A percentile compares a stretch with the other conserved stretches of the same genome.
Conservation (phyloP, 1,140 invertebrate genomes). For the Papilio aristodemus region DNA sequence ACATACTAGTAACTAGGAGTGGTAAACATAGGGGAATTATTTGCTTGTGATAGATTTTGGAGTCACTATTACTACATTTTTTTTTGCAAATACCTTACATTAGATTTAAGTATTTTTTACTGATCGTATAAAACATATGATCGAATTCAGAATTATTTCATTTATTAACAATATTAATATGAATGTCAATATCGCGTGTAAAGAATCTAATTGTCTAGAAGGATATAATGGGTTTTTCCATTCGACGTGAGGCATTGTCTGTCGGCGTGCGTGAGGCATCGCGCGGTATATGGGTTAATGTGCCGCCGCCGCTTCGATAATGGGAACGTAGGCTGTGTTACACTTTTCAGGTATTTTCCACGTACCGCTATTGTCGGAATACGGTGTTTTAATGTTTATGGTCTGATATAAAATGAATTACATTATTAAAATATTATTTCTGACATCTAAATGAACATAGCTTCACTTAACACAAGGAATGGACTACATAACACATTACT, state of each 20-base stretch:
- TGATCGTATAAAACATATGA: no score
- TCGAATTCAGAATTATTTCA: not conserved
- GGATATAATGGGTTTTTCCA: conserved; percentile 6
- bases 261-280: not conserved
- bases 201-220: not conserved
- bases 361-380: not conserved
- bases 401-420: not conserved
- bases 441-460: no score
- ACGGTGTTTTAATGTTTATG: not conserved
- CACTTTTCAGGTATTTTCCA: not conserved
- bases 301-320: conserved; percentile 10
- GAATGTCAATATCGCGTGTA: not conserved
- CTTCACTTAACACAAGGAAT: no score
- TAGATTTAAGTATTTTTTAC: no score
- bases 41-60: no score
- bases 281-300: conserved; percentile 2
- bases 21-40: no score
- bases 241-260: conserved; percentile 4
- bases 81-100: no score
- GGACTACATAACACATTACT: no score
- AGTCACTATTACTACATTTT: no score
- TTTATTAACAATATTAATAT: not conserved
- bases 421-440: no score
- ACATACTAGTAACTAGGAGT: not conserved
- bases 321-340: not conserved